Percentiles rank a stretch among this genome's conserved stretches.
Conservation (phyloP, 2,888 invertebrate species). For the Microchrysa polita region DNA sequence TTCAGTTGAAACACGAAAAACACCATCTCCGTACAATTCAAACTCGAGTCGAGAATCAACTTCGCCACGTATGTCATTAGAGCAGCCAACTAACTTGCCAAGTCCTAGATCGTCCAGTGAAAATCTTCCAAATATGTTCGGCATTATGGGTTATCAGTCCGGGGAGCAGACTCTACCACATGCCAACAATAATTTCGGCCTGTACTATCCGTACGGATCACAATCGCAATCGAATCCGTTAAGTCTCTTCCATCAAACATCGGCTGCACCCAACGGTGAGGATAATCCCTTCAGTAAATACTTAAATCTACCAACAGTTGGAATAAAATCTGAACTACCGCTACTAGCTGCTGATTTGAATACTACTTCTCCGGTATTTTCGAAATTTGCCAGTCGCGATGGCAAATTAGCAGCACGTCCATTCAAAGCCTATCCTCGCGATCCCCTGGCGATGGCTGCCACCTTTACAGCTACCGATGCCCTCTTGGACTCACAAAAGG, state of each 20-base stretch:
- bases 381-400: slow-evolving; percentile 55
- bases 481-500: slow-evolving; percentile 66
- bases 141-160: not conserved
- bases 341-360: not conserved
- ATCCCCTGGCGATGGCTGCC: slow-evolving; percentile 71
- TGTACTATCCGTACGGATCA: slow-evolving; percentile 42
- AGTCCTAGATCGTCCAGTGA: slow-evolving; percentile 24
- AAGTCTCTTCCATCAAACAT: not conserved
- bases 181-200: slow-evolving; percentile 36
- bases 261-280: not conserved
- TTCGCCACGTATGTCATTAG: slow-evolving; percentile 54
- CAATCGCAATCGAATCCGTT: not conserved
- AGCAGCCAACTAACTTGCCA: not conserved
- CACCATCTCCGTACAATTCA: slow-evolving; percentile 62
- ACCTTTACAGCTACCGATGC: slow-evolving; percentile 67
- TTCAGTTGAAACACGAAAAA: slow-evolving; percentile 60
- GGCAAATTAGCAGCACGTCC: slow-evolving; percentile 68
- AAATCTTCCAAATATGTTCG: slow-evolving; percentile 14
- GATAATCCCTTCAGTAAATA: not conserved
- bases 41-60: slow-evolving; percentile 58
- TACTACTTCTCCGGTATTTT: slow-evolving; percentile 48
- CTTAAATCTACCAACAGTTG: not conserved
- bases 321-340: slow-evolving; percentile 50
- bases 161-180: not conserved
- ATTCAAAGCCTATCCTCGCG: slow-evolving; percentile 78